Conservation (phyloP, 2,888 invertebrate species). For the Erpobdella octoculata region DNA sequence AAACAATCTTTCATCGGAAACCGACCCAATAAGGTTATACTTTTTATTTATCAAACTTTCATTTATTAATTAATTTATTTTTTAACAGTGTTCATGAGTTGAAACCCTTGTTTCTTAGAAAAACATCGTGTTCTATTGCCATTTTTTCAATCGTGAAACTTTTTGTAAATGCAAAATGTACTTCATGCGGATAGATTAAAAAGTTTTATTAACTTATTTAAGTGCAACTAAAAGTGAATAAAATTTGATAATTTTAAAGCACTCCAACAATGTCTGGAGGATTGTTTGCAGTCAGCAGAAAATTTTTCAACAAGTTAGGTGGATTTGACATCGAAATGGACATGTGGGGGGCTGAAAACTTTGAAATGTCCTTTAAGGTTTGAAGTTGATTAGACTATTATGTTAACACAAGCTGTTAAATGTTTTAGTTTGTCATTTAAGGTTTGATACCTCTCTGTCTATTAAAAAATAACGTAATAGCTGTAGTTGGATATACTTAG, state of each 20-base stretch:
- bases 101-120: background rate
- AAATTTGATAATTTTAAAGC: constrained; percentile 39
- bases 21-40: constrained; percentile 47
- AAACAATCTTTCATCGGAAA: constrained; percentile 41
- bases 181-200: background rate
- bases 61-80: background rate
- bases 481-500: no score
- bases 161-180: background rate
- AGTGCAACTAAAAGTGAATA: background rate
- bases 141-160: background rate
- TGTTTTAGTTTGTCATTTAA: no score
- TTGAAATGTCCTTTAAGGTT: constrained; percentile 89
- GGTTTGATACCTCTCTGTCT: no score
- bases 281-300: constrained; percentile 84
- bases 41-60: background rate
- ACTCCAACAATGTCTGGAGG: constrained; percentile 99
- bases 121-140: background rate
- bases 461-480: no score
- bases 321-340: constrained; percentile 98
- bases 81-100: background rate
- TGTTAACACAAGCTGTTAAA: no score
- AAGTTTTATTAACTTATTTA: background rate
- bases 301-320: constrained; percentile 85
- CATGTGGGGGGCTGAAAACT: constrained; percentile 98
- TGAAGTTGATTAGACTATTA: no score